Conservation (phyloP, 1,140 invertebrate genomes). For the Cephus cinctus region DNA sequence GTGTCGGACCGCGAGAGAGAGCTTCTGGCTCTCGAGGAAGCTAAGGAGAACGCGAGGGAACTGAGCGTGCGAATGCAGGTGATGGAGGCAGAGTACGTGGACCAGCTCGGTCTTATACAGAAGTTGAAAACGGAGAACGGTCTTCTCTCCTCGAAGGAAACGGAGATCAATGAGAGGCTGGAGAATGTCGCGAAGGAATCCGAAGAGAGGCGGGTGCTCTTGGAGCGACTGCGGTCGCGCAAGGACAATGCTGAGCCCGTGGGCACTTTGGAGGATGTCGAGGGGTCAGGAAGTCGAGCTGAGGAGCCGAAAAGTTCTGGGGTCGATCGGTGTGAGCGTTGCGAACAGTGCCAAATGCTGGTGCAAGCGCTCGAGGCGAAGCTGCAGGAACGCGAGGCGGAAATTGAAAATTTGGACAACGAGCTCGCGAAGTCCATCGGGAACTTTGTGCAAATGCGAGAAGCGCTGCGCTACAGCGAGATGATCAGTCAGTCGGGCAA, state of each 20-base stretch:
- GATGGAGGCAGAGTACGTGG: conserved; percentile 49
- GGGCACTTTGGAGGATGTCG: background rate
- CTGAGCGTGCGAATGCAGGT: conserved; percentile 49
- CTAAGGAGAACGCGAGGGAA: conserved; percentile 45
- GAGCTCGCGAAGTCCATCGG: conserved; percentile 66
- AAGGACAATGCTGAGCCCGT: no score
- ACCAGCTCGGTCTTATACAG: conserved; percentile 44
- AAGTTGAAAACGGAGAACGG: conserved; percentile 42
- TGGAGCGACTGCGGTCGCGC: background rate
- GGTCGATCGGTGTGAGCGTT: conserved; percentile 30
- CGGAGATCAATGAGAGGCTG: conserved; percentile 44
- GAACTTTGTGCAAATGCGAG: conserved; percentile 44
- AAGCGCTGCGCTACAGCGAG: conserved; percentile 33
- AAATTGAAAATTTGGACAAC: conserved; percentile 69
- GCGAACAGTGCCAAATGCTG: conserved; percentile 35
- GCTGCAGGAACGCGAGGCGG: conserved; percentile 69
- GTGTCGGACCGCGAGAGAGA: no score
- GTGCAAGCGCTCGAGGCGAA: conserved; percentile 59
- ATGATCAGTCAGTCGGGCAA: conserved; percentile 19
- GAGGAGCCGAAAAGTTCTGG: conserved; percentile 1
- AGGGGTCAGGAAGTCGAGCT: background rate
- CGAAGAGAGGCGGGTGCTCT: conserved; percentile 30
- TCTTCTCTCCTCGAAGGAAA: conserved; percentile 39
- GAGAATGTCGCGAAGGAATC: conserved; percentile 48
- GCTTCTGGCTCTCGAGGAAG: conserved; percentile 32